Base-by-base conservation (phyloP, 2,113 vertebrate genomes). In the Drymodes brunneopygia region DNA sequence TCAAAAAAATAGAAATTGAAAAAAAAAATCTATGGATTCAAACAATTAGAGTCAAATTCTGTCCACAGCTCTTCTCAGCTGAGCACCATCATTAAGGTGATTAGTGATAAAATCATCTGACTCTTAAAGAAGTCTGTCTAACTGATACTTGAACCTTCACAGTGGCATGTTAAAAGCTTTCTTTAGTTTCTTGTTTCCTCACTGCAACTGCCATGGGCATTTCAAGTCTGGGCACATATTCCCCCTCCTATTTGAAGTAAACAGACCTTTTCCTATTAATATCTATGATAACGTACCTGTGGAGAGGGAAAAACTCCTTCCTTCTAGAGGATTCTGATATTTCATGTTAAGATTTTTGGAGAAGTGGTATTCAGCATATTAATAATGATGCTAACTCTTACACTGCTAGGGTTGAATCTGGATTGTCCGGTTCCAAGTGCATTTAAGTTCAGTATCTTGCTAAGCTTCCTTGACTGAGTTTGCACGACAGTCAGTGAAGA, bases 261-360 rank as follows among this genome's bases (percentile, higher is more conserved):
- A 40, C 13, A 38, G 23, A 9, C 11, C 35, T 90, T 78, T 77
- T 57, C 48, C 19, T 22, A 2, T 51, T 65, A 74, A 42, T 70
- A 11, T 35, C 3, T 66, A 12, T 31, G 40, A 40, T 42, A 57
- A 38, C 0, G 0, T 64, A 64, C 7, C 19, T 2, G 2, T 17
- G 38, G 16, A 31, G 27, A 61, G 33, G 33, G 33, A 15, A 53
- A 70, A 53, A 2, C 1, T 7, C 27, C 38, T 17, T 53, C 17
- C 38, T 45, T 72, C 33, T 36, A 22, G 22, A 72, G 17, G 27
- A 62, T 62, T 53, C 33, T 62, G 17, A 33, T 62, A 44, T 45
- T 53, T 62, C 38, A 45, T 11, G 28, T 36, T 53, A 27, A 53
- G 22, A 62, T 53, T 36, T 71, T 71, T 72, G 25, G 38, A 62